Percentiles rank a stretch among this genome's conserved stretches.
Conservation (phyloP, 2,797 vertebrate genomes). For the Molossus alvarezi region DNA sequence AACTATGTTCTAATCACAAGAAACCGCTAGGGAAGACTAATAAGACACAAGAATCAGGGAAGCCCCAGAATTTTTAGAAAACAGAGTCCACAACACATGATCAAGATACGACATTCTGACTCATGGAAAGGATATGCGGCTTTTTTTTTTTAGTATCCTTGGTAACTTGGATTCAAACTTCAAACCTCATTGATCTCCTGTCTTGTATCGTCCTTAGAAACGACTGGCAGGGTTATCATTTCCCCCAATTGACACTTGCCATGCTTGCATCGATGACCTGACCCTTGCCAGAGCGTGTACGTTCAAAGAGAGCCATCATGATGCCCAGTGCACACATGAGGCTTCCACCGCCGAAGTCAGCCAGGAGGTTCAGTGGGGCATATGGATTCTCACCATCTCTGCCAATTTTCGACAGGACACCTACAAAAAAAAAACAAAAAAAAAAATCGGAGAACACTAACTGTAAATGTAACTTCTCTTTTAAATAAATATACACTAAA, state of each 20-base stretch:
- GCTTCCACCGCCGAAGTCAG: constrained; percentile 96
- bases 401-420: constrained; percentile 95
- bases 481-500: background rate
- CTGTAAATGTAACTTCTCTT: background rate
- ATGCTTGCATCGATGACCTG: constrained; percentile 97
- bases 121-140: background rate
- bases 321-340: constrained; percentile 95
- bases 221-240: background rate
- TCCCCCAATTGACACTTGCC: constrained; percentile 90
- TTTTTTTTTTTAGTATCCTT: background rate
- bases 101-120: background rate
- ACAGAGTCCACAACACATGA: background rate
- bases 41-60: background rate
- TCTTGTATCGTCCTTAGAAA: background rate
- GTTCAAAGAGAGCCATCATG: constrained; percentile 94
- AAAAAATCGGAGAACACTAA: background rate
- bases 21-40: background rate
- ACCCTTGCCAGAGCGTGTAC: constrained; percentile 94
- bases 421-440: constrained; percentile 87
- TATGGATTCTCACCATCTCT: constrained; percentile 93
- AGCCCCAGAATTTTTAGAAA: background rate
- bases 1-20: background rate
- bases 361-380: constrained; percentile 95
- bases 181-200: background rate
- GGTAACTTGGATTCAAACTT: background rate